Evolutionary conservation across 2,113 vertebrate genomes (phyloP), one percentile per base, ranked within the genome.

Genomic region (Motacilla tschutschensis): DNA sequence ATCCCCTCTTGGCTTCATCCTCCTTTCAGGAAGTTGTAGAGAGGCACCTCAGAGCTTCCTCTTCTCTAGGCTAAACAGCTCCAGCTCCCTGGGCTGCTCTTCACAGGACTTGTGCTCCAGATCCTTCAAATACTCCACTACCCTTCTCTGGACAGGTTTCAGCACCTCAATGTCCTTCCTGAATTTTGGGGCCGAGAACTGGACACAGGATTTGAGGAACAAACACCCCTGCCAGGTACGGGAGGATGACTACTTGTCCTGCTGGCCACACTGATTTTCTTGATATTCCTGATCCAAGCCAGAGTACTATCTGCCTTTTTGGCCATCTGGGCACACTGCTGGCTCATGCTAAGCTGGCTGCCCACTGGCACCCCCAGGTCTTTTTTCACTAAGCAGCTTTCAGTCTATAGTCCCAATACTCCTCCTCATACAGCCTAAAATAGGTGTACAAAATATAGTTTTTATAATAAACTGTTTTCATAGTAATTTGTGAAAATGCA

Each of bases 121-220:
- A 67, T 14, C 12, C 15, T 60, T 75, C 33, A 28, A 10, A 21
- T 54, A 8, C 4, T 69, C 29, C 17, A 3, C 2, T 40, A 16
- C 10, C 29, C 22, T 76, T 53, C 13, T 17, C 55, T 21, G 47
- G 17, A 33, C 5, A 11, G 0, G 0, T 26, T 50, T 14, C n/a
- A 58, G 80, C 14, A 40, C 29, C 5, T 53, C 15, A 60, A 14
- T 20, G 10, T 29, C 13, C 6, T 46, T 60, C 24, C 12, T 46
- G 19, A 40, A 11, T 28, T 46, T 16, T 1, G 1, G 5, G 2
- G 16, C 13, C 5, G 24, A 29, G 33, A 53, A 33, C 2, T 29
- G 19, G 19, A 46, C 29, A 25, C 0, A 0, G 24, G 10, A 60
- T 31, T 54, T 13, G 4, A 62, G 33, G 33, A 46, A 29, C 12